Evolutionary conservation across 2,113 vertebrate species (phyloP).

Genomic region (Pholis gunnellus): DNA sequence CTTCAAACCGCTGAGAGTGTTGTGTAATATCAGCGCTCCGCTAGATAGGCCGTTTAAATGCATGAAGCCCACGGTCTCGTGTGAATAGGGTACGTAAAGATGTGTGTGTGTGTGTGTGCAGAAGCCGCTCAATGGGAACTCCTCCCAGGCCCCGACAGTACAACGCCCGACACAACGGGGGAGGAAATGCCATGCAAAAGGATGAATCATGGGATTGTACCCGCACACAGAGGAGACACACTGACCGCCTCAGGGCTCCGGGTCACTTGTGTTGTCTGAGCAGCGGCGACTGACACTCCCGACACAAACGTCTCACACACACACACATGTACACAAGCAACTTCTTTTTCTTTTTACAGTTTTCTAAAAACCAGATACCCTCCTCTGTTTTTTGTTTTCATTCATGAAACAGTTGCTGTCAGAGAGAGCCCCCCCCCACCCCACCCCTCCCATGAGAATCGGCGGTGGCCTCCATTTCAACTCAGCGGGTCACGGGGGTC

Average conservation of each 20-base stretch:
- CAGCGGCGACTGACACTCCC: conserved; percentile 18
- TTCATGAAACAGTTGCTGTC: conserved; percentile 25
- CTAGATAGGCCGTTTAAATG: conserved; percentile 57
- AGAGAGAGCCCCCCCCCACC: not conserved
- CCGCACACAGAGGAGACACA: conserved; percentile 48
- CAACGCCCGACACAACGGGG: conserved; percentile 53
- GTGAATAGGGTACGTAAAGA: conserved; percentile 27
- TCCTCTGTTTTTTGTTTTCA: not conserved
- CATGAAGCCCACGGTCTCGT: conserved; percentile 36
- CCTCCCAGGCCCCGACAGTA: conserved; percentile 45
- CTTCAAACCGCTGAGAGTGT: conserved; percentile 38
- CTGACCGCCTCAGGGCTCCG: conserved; percentile 60
- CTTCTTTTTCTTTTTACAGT: not conserved
- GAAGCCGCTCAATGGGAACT: conserved; percentile 40
- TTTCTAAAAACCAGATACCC: conserved; percentile 5
- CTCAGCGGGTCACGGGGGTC: conserved; percentile 73
- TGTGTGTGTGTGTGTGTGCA: conserved; percentile 3
- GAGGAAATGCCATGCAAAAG: conserved; percentile 66
- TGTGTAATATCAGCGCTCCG: conserved; percentile 25
- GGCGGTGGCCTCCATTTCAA: conserved; percentile 78
- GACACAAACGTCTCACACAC: not conserved
- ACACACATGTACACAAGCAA: not conserved
- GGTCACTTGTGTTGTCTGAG: conserved; percentile 62
- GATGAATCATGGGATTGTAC: conserved; percentile 70
- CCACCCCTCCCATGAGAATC: conserved; percentile 14